Percentiles rank a stretch among this genome's conserved stretches.
phyloP scores from a whole-genome alignment of 1,140 invertebrate genomes.

The Apocrypta bakeri region DNA sequence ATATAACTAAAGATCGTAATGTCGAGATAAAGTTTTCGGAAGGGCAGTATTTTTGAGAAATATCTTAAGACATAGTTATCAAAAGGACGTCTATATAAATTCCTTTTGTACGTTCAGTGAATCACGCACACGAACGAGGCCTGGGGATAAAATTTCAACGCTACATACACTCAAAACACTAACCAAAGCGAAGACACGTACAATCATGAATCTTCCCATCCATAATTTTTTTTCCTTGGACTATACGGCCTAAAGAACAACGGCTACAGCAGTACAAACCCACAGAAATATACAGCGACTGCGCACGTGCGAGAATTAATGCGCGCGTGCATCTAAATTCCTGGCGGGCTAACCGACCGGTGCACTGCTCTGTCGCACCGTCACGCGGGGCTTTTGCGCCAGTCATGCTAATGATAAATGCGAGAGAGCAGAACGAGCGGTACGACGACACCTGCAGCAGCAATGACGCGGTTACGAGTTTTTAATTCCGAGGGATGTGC shows the following conservation, averaged over 20 bases:
- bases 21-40: not conserved
- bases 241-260: not conserved
- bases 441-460: not conserved
- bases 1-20: not conserved
- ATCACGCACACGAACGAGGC: no score
- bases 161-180: not conserved
- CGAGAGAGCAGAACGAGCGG: conserved; percentile 12
- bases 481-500: conserved; percentile 34
- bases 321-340: not conserved
- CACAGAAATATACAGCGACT: no score
- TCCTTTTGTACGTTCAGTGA: no score
- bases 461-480: conserved; percentile 18
- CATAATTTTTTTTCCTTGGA: not conserved
- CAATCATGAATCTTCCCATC: not conserved
- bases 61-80: not conserved
- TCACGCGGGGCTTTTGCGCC: conserved; percentile 23
- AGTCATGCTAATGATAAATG: conserved; percentile 45
- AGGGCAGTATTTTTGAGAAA: not conserved
- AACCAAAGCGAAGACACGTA: not conserved
- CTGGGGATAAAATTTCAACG: no score
- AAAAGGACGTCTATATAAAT: no score
- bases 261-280: not conserved
- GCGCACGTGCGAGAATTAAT: not conserved
- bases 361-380: not conserved
- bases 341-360: not conserved